These are phyloP conservation scores for Aleiodes alternator DNA, from an alignment of 2,888 invertebrate genomes.

Conservation along the genomic window DNA sequence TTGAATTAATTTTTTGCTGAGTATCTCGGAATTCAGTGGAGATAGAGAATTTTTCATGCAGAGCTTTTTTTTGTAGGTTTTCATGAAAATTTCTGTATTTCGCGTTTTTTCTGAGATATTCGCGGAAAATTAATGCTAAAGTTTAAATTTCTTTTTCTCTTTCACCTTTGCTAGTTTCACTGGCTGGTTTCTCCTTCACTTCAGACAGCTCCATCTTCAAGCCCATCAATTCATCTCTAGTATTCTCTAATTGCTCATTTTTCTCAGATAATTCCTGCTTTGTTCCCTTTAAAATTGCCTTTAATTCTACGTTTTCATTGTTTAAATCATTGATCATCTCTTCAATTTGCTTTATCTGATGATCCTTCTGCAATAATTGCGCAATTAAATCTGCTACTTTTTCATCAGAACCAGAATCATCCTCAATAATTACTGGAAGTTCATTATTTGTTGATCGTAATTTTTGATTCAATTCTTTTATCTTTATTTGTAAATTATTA, in stretches of 20 bases:
- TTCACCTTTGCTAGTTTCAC: conserved; percentile 61
- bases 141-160: neutral
- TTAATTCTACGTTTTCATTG: conserved; percentile 51
- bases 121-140: too few species aligned
- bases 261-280: conserved; percentile 57
- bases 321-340: conserved; percentile 45
- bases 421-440: conserved; percentile 10
- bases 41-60: too few species aligned
- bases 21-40: too few species aligned
- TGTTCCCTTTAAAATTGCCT: conserved; percentile 54
- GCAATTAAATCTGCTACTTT: conserved; percentile 49
- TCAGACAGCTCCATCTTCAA: conserved; percentile 60
- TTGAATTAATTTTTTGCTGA: neutral
- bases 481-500: conserved; percentile 44
- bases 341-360: conserved; percentile 48
- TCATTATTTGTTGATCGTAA: conserved; percentile 11
- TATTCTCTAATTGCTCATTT: conserved; percentile 58
- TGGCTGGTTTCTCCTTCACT: conserved; percentile 56
- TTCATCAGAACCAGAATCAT: conserved; percentile 45
- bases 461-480: conserved; percentile 46
- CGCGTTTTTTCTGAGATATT: too few species aligned
- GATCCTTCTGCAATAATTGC: conserved; percentile 50
- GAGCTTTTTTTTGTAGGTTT: neutral
- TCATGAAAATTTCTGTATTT: too few species aligned
- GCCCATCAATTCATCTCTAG: conserved; percentile 59